phyloP scores from a whole-genome alignment of 2,888 invertebrate species.

The Spialia ferax region DNA sequence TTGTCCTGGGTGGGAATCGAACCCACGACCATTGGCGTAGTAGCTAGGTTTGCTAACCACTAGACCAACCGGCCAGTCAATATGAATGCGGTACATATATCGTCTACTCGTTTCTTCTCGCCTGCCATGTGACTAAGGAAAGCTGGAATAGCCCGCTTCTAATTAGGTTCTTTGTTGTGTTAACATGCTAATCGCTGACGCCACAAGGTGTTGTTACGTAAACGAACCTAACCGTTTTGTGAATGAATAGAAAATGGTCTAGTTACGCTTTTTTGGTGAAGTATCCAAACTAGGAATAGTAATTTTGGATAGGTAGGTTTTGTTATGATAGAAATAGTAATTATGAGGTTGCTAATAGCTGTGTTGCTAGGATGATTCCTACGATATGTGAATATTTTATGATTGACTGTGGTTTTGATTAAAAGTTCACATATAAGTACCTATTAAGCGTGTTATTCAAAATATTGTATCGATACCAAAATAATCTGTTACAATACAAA shows the following conservation, averaged over 20 bases:
- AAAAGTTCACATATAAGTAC: too few species aligned
- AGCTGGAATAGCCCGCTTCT: conserved; percentile 55
- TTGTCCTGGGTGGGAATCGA: too few species aligned
- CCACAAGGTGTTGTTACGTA: conserved; percentile 33
- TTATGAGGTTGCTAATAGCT: neutral
- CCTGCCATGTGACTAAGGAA: conserved; percentile 50
- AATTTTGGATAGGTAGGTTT: neutral
- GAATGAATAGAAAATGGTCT: conserved; percentile 10
- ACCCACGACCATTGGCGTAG: too few species aligned
- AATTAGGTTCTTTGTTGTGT: conserved; percentile 57
- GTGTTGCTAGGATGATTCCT: too few species aligned
- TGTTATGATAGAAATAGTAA: neutral
- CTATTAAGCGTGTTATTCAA: too few species aligned
- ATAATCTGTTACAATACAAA: too few species aligned
- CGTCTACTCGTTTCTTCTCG: neutral
- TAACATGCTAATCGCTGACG: conserved; percentile 50
- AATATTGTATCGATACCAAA: too few species aligned
- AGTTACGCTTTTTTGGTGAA: conserved; percentile 26
- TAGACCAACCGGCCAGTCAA: too few species aligned
- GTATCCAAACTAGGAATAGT: conserved; percentile 30
- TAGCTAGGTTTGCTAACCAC: too few species aligned
- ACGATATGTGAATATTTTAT: too few species aligned
- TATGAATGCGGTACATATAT: too few species aligned
- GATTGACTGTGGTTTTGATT: too few species aligned
- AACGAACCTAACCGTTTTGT: conserved; percentile 8